A percentile compares a stretch with the other conserved stretches of the same genome.
Evolutionary conservation across 2,888 invertebrate genomes (phyloP).

Genomic region (Eupsilia transversa): DNA sequence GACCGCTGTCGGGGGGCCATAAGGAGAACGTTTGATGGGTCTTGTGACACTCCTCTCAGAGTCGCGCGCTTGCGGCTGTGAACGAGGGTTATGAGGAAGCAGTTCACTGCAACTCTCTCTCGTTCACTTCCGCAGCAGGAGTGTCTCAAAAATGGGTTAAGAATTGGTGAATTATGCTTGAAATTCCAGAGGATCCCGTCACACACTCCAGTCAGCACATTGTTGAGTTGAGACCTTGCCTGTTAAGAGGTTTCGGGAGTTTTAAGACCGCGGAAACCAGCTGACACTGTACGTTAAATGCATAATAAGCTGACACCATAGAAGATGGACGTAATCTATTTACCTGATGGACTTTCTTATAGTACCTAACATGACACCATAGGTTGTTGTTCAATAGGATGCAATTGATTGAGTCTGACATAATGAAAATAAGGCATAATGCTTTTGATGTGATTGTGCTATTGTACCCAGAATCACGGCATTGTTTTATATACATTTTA

Average conservation of each 20-base stretch:
- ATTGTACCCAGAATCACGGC: slow-evolving; percentile 7
- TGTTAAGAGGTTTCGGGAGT: background rate
- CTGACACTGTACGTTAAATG: background rate
- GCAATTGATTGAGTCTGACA: background rate
- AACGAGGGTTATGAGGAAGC: too few relatives aligned
- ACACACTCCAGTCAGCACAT: background rate
- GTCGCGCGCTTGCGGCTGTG: too few relatives aligned
- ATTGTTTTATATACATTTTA: slow-evolving; percentile 46
- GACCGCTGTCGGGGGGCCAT: too few relatives aligned
- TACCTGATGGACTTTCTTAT: background rate
- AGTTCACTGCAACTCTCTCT: too few relatives aligned
- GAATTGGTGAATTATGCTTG: background rate
- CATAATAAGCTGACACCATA: background rate
- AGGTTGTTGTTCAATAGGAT: background rate
- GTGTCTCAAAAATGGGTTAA: background rate
- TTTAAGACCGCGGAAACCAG: background rate
- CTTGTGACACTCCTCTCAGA: too few relatives aligned
- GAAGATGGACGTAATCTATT: background rate
- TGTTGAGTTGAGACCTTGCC: background rate
- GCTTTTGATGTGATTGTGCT: slow-evolving; percentile 11
- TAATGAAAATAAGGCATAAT: background rate
- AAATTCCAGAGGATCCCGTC: background rate
- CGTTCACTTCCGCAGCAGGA: background rate
- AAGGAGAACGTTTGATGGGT: too few relatives aligned
- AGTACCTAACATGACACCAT: background rate